A percentile compares a stretch with the other conserved stretches of the same genome.
Conservation (phyloP, 2,888 invertebrate genomes). For the Lithophane socia region DNA sequence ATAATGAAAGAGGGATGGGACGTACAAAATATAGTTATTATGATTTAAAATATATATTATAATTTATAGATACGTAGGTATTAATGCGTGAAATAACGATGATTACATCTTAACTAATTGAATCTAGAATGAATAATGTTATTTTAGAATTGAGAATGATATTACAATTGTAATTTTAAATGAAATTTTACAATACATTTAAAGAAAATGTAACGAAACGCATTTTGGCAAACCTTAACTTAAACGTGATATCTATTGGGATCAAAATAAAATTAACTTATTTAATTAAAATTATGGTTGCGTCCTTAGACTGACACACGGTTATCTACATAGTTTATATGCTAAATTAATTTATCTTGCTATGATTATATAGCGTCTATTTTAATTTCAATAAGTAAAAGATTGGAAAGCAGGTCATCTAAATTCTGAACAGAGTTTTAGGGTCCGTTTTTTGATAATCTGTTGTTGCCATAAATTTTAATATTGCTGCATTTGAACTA, state of each 20-base stretch:
- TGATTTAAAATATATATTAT: neutral
- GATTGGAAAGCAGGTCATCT: neutral
- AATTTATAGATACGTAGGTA: neutral
- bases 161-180: neutral
- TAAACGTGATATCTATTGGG: neutral
- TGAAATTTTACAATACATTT: neutral
- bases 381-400: neutral
- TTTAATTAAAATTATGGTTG: neutral
- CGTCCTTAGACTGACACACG: neutral
- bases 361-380: neutral
- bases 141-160: slow-evolving; percentile 1
- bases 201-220: neutral
- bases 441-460: neutral
- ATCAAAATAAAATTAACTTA: neutral
- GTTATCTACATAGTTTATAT: neutral
- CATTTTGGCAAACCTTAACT: neutral
- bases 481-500: neutral
- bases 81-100: neutral
- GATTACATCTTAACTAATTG: neutral
- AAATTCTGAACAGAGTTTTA: neutral
- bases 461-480: neutral
- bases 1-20: no score
- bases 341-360: neutral
- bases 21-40: neutral
- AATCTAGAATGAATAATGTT: neutral